A percentile compares a stretch with the other conserved stretches of the same genome.
phyloP scores from a whole-genome alignment of 2,113 vertebrate genomes.

The Nymphicus hollandicus region DNA sequence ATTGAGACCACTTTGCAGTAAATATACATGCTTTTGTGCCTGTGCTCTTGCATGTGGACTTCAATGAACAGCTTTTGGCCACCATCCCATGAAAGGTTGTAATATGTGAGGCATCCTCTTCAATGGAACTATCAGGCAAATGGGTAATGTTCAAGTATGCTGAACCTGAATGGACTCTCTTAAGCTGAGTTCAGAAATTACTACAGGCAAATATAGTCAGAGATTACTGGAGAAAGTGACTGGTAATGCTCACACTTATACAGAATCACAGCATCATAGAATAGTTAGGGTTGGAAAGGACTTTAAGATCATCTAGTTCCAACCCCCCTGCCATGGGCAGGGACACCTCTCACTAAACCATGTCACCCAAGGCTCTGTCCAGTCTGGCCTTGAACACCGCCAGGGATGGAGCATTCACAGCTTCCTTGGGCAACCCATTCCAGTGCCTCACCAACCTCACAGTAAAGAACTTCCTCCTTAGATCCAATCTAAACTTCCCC shows the following conservation, averaged over 20 bases:
- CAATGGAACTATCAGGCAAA: neutral
- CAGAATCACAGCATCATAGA: neutral
- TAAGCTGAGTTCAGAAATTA: neutral
- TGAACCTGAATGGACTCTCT: neutral
- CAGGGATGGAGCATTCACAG: too few relatives aligned
- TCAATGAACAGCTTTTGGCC: neutral
- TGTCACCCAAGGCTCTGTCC: too few relatives aligned
- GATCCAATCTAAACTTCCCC: too few relatives aligned
- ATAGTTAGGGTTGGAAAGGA: too few relatives aligned
- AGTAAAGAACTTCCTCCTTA: too few relatives aligned
- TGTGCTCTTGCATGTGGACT: neutral
- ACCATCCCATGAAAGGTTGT: accelerated
- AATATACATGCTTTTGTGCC: neutral
- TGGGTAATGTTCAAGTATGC: neutral
- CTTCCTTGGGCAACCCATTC: too few relatives aligned
- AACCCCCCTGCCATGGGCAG: too few relatives aligned
- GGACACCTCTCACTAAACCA: too few relatives aligned
- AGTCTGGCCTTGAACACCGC: too few relatives aligned
- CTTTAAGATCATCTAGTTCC: too few relatives aligned
- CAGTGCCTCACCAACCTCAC: too few relatives aligned
- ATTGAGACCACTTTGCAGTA: neutral
- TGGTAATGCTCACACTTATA: neutral
- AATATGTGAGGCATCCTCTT: neutral
- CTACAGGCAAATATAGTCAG: neutral
- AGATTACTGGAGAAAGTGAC: neutral